Conservation (phyloP, 2,888 invertebrate species). For the Tachina grossa region DNA sequence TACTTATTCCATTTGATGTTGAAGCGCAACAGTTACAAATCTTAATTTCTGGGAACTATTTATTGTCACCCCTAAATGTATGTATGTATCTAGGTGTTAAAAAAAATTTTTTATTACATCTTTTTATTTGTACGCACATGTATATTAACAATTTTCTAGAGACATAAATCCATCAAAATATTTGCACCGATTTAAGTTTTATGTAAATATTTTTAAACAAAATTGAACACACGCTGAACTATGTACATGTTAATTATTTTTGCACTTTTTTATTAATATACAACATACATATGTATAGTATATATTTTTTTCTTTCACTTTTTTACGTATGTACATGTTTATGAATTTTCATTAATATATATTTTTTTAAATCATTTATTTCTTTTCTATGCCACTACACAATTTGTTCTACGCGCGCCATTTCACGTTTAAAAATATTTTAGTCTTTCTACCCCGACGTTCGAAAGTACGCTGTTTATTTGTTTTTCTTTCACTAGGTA, state of each 20-base stretch:
- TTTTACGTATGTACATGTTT: neutral
- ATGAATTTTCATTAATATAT: conserved; percentile 11
- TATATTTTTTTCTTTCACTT: neutral
- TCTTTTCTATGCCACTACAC: conserved; percentile 49
- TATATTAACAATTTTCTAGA: conserved; percentile 2
- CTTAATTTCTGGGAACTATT: neutral
- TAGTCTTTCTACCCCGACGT: conserved; percentile 70
- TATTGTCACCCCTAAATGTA: conserved; percentile 11
- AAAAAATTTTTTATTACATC: neutral
- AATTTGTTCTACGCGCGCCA: conserved; percentile 54
- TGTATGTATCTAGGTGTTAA: neutral
- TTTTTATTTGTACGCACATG: neutral
- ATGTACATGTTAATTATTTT: conserved; percentile 6
- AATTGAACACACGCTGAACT: no score
- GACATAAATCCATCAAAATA: conserved; percentile 28
- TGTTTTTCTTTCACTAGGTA: conserved; percentile 36
- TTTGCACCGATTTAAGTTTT: no score
- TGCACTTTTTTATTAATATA: neutral
- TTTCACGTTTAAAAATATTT: conserved; percentile 48
- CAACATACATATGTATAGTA: neutral
- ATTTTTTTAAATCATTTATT: conserved; percentile 28
- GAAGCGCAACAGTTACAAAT: conserved; percentile 62
- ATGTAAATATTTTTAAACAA: no score
- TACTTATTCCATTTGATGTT: neutral
- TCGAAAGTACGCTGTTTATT: conserved; percentile 68